A percentile compares a stretch with the other conserved stretches of the same genome.
Conservation (phyloP, 2,113 vertebrate species). For the Delphinus delphis region DNA sequence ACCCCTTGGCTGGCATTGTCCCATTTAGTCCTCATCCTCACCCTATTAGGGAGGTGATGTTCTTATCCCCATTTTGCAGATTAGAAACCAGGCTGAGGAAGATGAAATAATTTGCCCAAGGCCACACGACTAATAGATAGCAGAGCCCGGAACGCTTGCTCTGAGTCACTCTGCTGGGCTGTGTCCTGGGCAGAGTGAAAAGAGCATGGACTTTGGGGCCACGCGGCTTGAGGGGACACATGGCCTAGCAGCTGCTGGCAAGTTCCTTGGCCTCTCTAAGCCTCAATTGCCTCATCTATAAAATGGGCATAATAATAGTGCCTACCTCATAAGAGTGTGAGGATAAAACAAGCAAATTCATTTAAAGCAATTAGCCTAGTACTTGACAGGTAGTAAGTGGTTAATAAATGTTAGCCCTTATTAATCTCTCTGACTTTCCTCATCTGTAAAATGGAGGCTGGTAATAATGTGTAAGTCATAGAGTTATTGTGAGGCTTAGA, state of each 20-base stretch:
- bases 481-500: not conserved
- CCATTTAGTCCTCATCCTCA: not conserved
- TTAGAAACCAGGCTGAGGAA: constrained; percentile 44
- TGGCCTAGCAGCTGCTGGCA: not conserved
- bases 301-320: constrained; percentile 55
- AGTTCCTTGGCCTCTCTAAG: not conserved
- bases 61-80: constrained; percentile 16
- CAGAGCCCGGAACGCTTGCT: not conserved
- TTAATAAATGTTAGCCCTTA: constrained; percentile 50
- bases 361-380: constrained; percentile 35
- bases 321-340: not conserved
- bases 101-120: not conserved
- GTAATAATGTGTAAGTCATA: not conserved
- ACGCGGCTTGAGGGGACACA: not conserved
- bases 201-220: not conserved
- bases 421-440: constrained; percentile 22
- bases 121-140: not conserved
- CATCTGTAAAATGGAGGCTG: constrained; percentile 12
- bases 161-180: not conserved
- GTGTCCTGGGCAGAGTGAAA: not conserved
- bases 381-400: not conserved
- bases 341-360: constrained; percentile 52
- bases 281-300: constrained; percentile 53
- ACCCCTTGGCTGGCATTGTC: not conserved
- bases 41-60: not conserved